Evolutionary conservation across 2,888 invertebrate genomes (phyloP).

Genomic region (Phrixothrix hirtus): DNA sequence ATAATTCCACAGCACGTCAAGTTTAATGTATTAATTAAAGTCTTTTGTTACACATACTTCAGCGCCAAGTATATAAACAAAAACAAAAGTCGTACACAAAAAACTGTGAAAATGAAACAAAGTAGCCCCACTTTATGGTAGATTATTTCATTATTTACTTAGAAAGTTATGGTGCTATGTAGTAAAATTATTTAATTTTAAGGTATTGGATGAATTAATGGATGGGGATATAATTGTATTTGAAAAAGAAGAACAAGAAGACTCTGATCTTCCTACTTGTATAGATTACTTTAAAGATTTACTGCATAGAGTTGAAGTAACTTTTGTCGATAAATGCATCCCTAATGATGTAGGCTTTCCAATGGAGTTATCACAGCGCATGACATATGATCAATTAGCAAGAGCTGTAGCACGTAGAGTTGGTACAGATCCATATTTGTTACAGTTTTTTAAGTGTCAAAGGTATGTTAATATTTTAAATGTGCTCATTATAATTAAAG

Average conservation of each 20-base stretch:
- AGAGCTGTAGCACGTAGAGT: conserved; percentile 89
- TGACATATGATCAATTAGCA: conserved; percentile 95
- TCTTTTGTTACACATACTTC: too few species aligned
- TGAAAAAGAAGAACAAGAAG: conserved; percentile 84
- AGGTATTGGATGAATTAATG: conserved; percentile 88
- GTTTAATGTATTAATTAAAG: too few species aligned
- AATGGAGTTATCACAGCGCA: conserved; percentile 89
- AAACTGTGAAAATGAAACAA: too few species aligned
- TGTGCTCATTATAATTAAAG: too few species aligned
- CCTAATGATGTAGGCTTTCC: conserved; percentile 91
- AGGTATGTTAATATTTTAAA: too few species aligned
- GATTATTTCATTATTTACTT: too few species aligned
- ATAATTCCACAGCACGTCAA: too few species aligned
- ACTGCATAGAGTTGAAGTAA: conserved; percentile 87
- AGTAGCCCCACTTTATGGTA: too few species aligned
- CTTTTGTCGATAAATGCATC: conserved; percentile 93
- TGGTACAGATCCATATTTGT: conserved; percentile 88
- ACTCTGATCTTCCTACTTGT: conserved; percentile 86
- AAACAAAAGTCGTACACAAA: too few species aligned
- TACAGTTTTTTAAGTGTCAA: conserved; percentile 97
- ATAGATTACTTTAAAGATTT: conserved; percentile 92
- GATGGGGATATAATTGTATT: conserved; percentile 98
- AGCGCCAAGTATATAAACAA: too few species aligned
- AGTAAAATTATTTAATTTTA: too few species aligned
- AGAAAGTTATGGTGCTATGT: too few species aligned